Evolutionary conservation across 2,797 vertebrate genomes (phyloP), one percentile per base, ranked within the genome.

Genomic region (Pipistrellus nathusii): DNA sequence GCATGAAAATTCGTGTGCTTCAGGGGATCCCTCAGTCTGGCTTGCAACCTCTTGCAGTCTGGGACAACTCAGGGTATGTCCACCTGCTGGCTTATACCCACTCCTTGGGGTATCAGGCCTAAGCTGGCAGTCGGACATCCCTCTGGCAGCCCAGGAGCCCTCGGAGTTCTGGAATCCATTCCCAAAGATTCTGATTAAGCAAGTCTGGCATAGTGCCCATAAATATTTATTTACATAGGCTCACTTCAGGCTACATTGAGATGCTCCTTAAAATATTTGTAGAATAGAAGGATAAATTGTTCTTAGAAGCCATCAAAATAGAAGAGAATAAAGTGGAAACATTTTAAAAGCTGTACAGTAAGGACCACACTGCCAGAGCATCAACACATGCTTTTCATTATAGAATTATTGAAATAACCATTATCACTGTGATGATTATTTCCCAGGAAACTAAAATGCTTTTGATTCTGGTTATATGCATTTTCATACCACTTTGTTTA

Each of bases 221-320:
- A 25, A 62, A 71, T 20, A 53, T 4, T 38, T 41, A 78, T 35
- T 90, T 85, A 17, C 64, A 23, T 82, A 53, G 76, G 10, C 23
- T 93, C 20, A 41, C 48, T 93, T 93, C 57, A 81, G 55, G 27
- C 9, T 69, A 59, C 25, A 51, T 85, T 90, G 53, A 91, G 44
- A 68, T 76, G 0, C 57, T 87, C 80, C 77, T 94, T 66, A 69
- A 82, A 91, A 69, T 93, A 88, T 68, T 18, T 94, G 14, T 41
- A 68, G 12, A 81, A 53, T 32, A 68, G 66, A 90, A 71, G 46
- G 76, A 53, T 57, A 71, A 86, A 69, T 51, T 46, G 14, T 85
- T 93, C 20, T 30, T 82, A 76, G 87, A 77, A 77, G 44, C 11
- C 25, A 41, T 62, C 18, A 81, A 94, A 72, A 32, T 84, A 77